Evolutionary conservation across 2,888 invertebrate species (phyloP).

Genomic region (Drosophila setosimentum): DNA sequence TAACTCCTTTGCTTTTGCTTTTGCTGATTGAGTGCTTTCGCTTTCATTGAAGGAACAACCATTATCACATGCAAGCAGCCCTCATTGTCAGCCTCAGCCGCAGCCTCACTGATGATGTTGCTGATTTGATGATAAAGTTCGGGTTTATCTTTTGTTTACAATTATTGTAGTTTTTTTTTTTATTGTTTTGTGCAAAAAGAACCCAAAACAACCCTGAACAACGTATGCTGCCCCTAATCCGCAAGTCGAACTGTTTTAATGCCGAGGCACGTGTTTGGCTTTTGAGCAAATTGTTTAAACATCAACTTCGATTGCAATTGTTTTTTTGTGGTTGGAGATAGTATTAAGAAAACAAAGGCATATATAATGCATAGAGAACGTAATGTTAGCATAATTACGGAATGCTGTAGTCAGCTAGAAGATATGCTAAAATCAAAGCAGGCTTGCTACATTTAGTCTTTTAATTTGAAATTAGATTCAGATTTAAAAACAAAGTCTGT

Average conservation of each 20-base stretch:
- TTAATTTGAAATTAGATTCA: neutral
- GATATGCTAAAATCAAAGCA: neutral
- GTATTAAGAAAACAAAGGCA: neutral
- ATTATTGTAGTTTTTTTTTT: constrained; percentile 52
- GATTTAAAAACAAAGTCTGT: neutral
- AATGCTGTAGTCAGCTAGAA: no score
- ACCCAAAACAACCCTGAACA: constrained; percentile 42
- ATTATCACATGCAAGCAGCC: constrained; percentile 37
- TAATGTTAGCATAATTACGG: neutral
- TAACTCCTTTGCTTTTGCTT: constrained; percentile 62
- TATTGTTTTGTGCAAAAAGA: constrained; percentile 29
- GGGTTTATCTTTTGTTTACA: constrained; percentile 66
- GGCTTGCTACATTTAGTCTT: neutral
- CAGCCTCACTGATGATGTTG: constrained; percentile 51
- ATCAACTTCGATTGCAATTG: constrained; percentile 26
- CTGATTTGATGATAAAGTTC: constrained; percentile 60
- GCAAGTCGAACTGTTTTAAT: constrained; percentile 15
- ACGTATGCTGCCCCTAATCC: constrained; percentile 1
- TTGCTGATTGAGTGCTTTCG: constrained; percentile 65
- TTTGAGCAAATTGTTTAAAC: constrained; percentile 45
- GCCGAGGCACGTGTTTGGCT: constrained; percentile 62
- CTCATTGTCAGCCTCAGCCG: constrained; percentile 14
- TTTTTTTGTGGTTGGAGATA: neutral
- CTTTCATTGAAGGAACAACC: constrained; percentile 4
- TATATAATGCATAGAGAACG: neutral